phyloP scores from a whole-genome alignment of 2,888 invertebrate species.

The Pachycephus smyrnensis region DNA sequence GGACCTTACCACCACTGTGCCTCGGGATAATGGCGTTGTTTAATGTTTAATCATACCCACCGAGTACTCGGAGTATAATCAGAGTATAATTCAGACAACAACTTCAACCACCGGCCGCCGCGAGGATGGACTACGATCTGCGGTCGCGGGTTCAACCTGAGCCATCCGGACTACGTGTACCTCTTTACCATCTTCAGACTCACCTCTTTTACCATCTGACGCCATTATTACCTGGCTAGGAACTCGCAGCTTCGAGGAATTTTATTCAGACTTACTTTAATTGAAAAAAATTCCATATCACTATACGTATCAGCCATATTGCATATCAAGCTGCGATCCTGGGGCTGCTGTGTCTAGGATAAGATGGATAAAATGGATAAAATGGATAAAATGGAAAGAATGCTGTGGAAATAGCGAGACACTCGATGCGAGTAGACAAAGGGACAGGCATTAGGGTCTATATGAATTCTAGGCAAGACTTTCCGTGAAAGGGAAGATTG shows the following conservation, averaged over 20 bases:
- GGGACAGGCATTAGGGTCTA: neutral
- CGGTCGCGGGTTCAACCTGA: conserved; percentile 41
- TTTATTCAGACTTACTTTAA: neutral
- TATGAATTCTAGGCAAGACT: neutral
- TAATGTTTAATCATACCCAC: conserved; percentile 66
- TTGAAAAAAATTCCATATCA: neutral
- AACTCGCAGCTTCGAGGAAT: neutral
- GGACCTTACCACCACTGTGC: conserved; percentile 20
- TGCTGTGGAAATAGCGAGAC: neutral
- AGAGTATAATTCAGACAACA: conserved; percentile 66
- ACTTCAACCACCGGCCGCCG: conserved; percentile 52
- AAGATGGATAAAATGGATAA: neutral
- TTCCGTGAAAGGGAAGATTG: neutral
- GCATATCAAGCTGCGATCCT: neutral
- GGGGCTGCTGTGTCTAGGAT: neutral
- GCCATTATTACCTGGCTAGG: neutral
- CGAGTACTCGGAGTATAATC: conserved; percentile 61
- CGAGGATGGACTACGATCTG: conserved; percentile 36
- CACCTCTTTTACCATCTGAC: neutral
- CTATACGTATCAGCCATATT: neutral
- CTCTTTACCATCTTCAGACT: conserved; percentile 45
- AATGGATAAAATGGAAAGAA: neutral
- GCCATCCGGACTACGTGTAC: conserved; percentile 47
- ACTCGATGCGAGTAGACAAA: neutral
- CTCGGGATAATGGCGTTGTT: conserved; percentile 62